These are phyloP conservation scores for Tinea semifulvella DNA, from an alignment of 2,888 invertebrate genomes.

Conservation along the genomic window DNA sequence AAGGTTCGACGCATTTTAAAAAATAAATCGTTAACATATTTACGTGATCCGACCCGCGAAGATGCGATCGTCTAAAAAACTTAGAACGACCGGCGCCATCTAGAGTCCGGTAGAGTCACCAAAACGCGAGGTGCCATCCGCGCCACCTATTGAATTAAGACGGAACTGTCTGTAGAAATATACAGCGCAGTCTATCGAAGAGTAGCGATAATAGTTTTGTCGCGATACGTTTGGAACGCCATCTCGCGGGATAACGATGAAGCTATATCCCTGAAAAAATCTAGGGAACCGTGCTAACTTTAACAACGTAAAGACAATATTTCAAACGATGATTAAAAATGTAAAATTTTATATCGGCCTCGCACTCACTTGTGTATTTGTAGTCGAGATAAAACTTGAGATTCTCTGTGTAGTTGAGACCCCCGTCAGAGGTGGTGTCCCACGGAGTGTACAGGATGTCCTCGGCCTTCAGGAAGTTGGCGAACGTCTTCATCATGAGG, in stretches of 20 bases:
- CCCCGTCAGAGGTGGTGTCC: slow-evolving; percentile 68
- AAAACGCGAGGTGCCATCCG: background rate
- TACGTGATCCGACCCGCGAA: background rate
- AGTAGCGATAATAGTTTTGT: no score
- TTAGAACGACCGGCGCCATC: slow-evolving; percentile 23
- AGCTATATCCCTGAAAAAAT: no score
- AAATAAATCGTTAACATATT: no score
- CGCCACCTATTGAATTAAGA: background rate
- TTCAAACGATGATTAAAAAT: background rate
- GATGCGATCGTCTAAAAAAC: no score
- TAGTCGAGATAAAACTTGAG: slow-evolving; percentile 72
- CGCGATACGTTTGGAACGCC: no score
- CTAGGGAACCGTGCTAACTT: no score
- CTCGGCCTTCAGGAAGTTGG: slow-evolving; percentile 62
- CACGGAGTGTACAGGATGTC: slow-evolving; percentile 63
- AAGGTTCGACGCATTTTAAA: slow-evolving; percentile 24
- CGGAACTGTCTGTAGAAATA: background rate
- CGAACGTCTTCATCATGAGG: slow-evolving; percentile 76
- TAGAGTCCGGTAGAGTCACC: slow-evolving; percentile 8
- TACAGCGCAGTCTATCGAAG: slow-evolving; percentile 10
- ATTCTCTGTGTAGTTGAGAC: slow-evolving; percentile 66
- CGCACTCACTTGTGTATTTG: slow-evolving; percentile 75
- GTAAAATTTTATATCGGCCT: background rate
- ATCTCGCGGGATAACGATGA: no score
- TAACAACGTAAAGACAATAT: background rate